Conservation (phyloP, 1,140 invertebrate species). For the Drosophila auraria region DNA sequence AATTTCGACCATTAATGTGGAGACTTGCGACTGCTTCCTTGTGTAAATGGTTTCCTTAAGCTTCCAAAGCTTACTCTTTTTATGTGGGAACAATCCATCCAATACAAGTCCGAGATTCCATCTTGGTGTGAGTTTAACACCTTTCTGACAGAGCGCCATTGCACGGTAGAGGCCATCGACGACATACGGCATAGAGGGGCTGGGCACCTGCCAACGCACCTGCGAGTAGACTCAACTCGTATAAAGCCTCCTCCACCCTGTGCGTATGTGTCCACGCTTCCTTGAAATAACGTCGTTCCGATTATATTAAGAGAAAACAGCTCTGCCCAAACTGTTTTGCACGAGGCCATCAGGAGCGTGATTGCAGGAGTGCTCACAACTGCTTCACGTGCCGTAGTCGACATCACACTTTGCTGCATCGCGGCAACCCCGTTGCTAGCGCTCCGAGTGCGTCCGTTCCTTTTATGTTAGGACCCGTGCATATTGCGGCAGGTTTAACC, state of each 20-base stretch:
- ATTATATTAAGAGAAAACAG: background rate
- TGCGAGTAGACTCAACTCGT: background rate
- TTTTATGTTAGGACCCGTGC: too few species aligned
- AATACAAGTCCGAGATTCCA: too few species aligned
- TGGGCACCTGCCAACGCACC: background rate
- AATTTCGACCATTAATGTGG: too few species aligned
- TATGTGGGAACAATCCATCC: too few species aligned
- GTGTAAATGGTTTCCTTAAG: too few species aligned
- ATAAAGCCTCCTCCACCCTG: background rate
- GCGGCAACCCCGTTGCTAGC: background rate
- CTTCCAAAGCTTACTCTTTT: too few species aligned
- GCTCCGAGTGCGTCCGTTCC: background rate
- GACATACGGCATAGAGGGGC: too few species aligned
- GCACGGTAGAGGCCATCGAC: background rate
- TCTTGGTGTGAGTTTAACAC: too few species aligned
- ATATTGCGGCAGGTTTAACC: too few species aligned
- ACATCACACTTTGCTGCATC: background rate
- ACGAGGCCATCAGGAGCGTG: background rate
- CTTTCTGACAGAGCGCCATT: background rate
- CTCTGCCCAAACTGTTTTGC: background rate
- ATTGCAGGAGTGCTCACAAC: background rate
- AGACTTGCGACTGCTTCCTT: too few species aligned
- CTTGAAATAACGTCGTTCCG: background rate
- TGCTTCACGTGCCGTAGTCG: background rate
- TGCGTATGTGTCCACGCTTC: background rate